A percentile compares a stretch with the other conserved stretches of the same genome.
These are phyloP conservation scores for Thermophis baileyi DNA, from an alignment of 2,113 vertebrate genomes.

Conservation along the genomic window DNA sequence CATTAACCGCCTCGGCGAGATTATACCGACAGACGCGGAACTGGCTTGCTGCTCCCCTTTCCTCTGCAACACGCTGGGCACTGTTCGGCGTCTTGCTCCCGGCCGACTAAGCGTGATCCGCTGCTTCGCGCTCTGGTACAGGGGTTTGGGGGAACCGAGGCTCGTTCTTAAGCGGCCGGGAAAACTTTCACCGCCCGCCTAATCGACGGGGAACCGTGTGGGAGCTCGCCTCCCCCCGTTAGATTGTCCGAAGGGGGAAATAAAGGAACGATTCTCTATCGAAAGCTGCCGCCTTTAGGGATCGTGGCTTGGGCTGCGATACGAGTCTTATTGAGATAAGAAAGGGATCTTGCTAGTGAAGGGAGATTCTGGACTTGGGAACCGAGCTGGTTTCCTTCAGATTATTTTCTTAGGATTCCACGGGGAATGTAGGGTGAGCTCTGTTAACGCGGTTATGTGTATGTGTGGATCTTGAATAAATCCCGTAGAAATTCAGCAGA, in stretches of 20 bases:
- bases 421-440: too few species aligned
- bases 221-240: too few species aligned
- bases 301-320: background rate
- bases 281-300: constrained; percentile 35
- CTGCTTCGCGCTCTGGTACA: background rate
- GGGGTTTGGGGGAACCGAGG: constrained; percentile 23
- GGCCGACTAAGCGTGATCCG: background rate
- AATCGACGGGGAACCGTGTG: background rate
- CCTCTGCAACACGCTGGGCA: background rate
- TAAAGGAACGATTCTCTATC: background rate
- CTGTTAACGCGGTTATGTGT: background rate
- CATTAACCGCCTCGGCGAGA: constrained; percentile 14
- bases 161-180: constrained; percentile 2
- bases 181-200: constrained; percentile 38
- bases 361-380: background rate
- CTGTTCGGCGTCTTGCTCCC: background rate
- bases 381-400: background rate
- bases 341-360: background rate
- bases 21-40: background rate
- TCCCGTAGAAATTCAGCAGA: background rate
- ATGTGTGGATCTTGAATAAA: background rate
- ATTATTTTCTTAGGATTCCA: background rate
- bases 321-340: too few species aligned
- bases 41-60: constrained; percentile 3
- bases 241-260: too few species aligned